Evolutionary conservation across 2,888 invertebrate genomes (phyloP).

Genomic region (Cyrtodaria siliqua): DNA sequence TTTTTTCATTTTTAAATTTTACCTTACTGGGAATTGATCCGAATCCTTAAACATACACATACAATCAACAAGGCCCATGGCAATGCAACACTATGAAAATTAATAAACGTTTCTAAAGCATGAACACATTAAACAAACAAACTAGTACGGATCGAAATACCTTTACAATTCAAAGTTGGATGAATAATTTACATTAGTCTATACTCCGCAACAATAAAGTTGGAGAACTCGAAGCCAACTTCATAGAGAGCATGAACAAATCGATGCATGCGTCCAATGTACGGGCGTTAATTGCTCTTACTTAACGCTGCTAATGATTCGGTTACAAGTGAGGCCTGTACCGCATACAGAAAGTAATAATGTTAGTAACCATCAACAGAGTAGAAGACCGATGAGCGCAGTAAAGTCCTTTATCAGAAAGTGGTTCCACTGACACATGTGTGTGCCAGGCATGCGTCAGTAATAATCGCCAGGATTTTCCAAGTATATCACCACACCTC

Average conservation of each 20-base stretch:
- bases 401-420: too few species aligned
- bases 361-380: too few species aligned
- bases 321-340: too few species aligned
- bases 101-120: slow-evolving; percentile 41
- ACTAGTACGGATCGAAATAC: slow-evolving; percentile 46
- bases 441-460: too few species aligned
- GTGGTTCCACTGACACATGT: too few species aligned
- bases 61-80: slow-evolving; percentile 41
- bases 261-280: slow-evolving; percentile 6
- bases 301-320: too few species aligned
- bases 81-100: slow-evolving; percentile 41
- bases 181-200: slow-evolving; percentile 56
- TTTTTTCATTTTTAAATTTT: neutral
- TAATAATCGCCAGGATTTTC: too few species aligned
- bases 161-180: slow-evolving; percentile 41
- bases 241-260: neutral
- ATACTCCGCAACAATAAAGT: slow-evolving; percentile 11
- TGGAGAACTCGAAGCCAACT: neutral
- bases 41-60: neutral
- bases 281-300: neutral
- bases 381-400: too few species aligned
- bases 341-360: too few species aligned
- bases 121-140: slow-evolving; percentile 44
- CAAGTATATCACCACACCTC: too few species aligned
- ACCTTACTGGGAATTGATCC: neutral